Evolutionary conservation across 1,140 invertebrate species (phyloP).

Genomic region (Tetramorium parvispinum): DNA sequence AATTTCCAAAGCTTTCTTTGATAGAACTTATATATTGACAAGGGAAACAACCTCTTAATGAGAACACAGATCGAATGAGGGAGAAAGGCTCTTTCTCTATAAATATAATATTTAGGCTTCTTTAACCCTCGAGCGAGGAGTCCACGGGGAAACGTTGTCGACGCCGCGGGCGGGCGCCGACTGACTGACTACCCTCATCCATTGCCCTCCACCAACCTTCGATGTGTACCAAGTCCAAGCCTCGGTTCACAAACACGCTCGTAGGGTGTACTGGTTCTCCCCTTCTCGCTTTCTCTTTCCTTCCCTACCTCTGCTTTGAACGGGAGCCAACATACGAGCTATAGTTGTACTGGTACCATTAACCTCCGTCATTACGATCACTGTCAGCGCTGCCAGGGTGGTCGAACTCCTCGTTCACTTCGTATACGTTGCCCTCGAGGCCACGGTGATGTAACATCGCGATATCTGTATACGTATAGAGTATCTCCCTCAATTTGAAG

Average conservation of each 20-base stretch:
- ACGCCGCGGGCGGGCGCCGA: conserved; percentile 79
- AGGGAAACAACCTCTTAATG: neutral
- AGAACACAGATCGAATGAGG: neutral
- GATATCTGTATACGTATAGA: conserved; percentile 21
- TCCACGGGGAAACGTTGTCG: conserved; percentile 44
- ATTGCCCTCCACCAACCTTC: conserved; percentile 69
- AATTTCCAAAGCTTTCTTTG: neutral
- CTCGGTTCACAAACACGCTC: conserved; percentile 2
- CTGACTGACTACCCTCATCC: conserved; percentile 77
- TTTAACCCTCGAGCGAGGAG: neutral
- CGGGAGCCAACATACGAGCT: conserved; percentile 42
- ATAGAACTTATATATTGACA: neutral
- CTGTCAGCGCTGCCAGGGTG: conserved; percentile 48
- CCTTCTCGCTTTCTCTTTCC: neutral
- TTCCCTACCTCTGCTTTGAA: conserved; percentile 41
- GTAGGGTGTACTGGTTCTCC: neutral
- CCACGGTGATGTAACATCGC: conserved; percentile 32
- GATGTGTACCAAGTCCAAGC: conserved; percentile 46
- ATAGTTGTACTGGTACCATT: conserved; percentile 40
- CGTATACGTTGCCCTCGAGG: conserved; percentile 40
- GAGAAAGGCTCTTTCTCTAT: neutral
- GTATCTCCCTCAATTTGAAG: neutral
- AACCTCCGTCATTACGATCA: conserved; percentile 50
- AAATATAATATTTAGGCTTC: neutral
- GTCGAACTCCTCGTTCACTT: conserved; percentile 64